phyloP scores from a whole-genome alignment of 2,888 invertebrate species.

The Apamea anceps region DNA sequence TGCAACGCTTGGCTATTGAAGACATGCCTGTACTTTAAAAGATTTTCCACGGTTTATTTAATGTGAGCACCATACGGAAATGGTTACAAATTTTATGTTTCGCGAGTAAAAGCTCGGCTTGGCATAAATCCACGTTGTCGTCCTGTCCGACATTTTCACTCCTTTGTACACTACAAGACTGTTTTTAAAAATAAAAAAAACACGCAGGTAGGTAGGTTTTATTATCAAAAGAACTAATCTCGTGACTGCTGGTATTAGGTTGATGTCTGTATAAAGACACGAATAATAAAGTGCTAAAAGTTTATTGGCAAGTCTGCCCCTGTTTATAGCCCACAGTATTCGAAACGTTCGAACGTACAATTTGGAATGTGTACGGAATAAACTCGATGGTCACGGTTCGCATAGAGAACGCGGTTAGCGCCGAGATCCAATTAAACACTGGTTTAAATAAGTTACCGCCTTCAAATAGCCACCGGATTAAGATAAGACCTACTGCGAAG shows the following conservation, averaged over 20 bases:
- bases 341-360: slow-evolving; percentile 37
- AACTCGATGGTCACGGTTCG: slow-evolving; percentile 55
- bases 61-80: slow-evolving; percentile 58
- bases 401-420: slow-evolving; percentile 35
- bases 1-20: slow-evolving; percentile 26
- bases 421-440: slow-evolving; percentile 60
- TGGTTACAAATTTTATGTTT: slow-evolving; percentile 61
- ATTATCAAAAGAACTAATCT: slow-evolving; percentile 17
- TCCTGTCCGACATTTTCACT: slow-evolving; percentile 49
- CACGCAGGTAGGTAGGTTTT: slow-evolving; percentile 1
- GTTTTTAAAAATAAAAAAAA: slow-evolving; percentile 27
- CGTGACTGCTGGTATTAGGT: slow-evolving; percentile 15
- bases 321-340: slow-evolving; percentile 45
- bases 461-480: slow-evolving; percentile 59
- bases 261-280: slow-evolving; percentile 12
- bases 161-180: slow-evolving; percentile 31
- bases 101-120: slow-evolving; percentile 40
- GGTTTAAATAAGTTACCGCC: slow-evolving; percentile 57
- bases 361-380: slow-evolving; percentile 52
- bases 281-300: slow-evolving; percentile 42
- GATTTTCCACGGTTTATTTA: slow-evolving; percentile 53
- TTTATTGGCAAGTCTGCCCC: slow-evolving; percentile 41
- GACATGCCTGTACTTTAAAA: slow-evolving; percentile 36
- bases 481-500: slow-evolving; percentile 64
- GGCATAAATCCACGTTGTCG: slow-evolving; percentile 50